These are phyloP conservation scores for Heliconius himera DNA, from an alignment of 1,140 invertebrate species.

Conservation along the genomic window DNA sequence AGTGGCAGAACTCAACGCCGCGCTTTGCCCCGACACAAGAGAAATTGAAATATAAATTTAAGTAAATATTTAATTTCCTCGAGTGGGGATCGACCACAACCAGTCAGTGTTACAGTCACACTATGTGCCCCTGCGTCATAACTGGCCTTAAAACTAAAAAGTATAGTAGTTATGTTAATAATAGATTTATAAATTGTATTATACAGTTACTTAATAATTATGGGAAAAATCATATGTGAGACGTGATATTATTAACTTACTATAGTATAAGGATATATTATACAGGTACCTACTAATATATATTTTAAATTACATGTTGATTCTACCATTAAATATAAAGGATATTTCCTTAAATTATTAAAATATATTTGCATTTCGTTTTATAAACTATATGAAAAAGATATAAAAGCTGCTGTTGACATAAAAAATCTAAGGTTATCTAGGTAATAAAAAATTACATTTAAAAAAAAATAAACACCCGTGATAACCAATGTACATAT, in stretches of 20 bases:
- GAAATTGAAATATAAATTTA: too few species aligned
- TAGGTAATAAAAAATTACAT: not conserved
- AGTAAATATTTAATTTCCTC: too few species aligned
- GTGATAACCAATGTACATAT: not conserved
- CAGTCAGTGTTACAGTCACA: too few species aligned
- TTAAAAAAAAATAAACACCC: not conserved
- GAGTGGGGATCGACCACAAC: too few species aligned
- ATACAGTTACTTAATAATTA: not conserved
- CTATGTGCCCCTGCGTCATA: too few species aligned
- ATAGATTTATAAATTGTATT: not conserved
- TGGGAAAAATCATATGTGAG: not conserved
- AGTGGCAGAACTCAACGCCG: too few species aligned
- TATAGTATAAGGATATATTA: too few species aligned
- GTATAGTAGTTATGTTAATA: too few species aligned
- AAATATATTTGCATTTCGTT: not conserved
- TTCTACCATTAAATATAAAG: not conserved
- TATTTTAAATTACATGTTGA: not conserved
- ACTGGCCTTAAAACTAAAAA: too few species aligned
- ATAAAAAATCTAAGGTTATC: conserved; percentile 10
- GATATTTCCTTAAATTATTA: not conserved
- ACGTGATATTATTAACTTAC: not conserved
- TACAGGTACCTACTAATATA: too few species aligned
- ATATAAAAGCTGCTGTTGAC: not conserved
- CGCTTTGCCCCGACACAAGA: too few species aligned
- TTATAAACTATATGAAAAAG: not conserved